Base-by-base conservation (phyloP, 2,888 invertebrate genomes). In the Patella caerulea region DNA sequence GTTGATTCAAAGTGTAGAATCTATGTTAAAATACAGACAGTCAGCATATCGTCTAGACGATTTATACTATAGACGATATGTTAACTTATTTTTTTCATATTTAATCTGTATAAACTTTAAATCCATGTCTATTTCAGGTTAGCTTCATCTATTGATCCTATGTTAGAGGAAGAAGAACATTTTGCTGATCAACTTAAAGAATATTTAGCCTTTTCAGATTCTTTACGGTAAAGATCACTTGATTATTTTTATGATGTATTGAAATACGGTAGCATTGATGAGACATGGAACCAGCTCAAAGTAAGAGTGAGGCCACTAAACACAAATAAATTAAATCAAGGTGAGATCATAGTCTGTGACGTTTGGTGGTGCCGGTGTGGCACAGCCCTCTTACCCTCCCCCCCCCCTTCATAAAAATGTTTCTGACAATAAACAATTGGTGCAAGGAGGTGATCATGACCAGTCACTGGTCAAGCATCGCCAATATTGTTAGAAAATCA, bases 151-250 rank as follows among this genome's bases (percentile, higher is more conserved):
- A 95, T 95, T 89, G 95, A 95, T 90, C 94, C 94, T 0, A 93
- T 94, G 53, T 93, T 96, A 3, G 96, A 96, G 88, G 96, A 96
- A 85, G 96, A 96, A 89, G 96, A 96, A 87, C 94, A 96, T 84
- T 93, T 96, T 77, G 95, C 95, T 0, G 96, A 96, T 90, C 96
- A 96, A 91, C 92, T 96, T 75, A 96, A 96, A 89, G 96, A 96
- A 91, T 96, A 96, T 91, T 91, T 95, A 78, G 95, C 95, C 89
- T 96, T 94, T 89, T 95, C 95, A 0, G 94, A 94, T 52, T 95
- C 96, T 1, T 90, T 96, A 17, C 88, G 91, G 91, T 91, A 71
- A 53, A 77, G 65, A 19, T 65, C 19, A 24, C 17, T 65, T n/a
- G 65, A 65, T 7, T 29, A 53, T 29, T 70, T 24, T 56, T 17